Conservation (phyloP, 2,888 invertebrate species). For the Ligdia adustata region DNA sequence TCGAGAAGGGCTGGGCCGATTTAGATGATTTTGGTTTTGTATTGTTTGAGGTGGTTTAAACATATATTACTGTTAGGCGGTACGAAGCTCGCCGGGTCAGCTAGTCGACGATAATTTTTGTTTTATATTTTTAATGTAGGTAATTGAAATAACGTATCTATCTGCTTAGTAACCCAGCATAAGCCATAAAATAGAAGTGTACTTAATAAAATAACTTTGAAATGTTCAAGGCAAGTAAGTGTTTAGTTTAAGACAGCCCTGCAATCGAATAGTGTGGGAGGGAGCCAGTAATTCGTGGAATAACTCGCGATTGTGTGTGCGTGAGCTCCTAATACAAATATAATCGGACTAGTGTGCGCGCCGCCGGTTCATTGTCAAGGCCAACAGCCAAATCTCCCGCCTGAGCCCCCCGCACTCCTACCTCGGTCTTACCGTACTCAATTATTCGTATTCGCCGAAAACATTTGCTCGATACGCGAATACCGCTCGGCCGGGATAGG, state of each 20-base stretch:
- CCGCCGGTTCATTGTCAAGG: conserved; percentile 83
- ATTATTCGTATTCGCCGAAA: conserved; percentile 69
- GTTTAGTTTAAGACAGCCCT: conserved; percentile 62
- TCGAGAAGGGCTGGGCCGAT: no score
- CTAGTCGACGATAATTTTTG: no score
- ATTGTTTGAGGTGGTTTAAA: no score
- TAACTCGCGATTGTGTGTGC: conserved; percentile 59
- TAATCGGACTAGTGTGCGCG: conserved; percentile 62
- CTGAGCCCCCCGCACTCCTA: conserved; percentile 63
- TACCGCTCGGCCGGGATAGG: conserved; percentile 52
- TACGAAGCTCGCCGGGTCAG: no score
- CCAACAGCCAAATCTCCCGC: conserved; percentile 82
- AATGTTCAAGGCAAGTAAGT: conserved; percentile 22
- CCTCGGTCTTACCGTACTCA: conserved; percentile 59
- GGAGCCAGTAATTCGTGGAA: conserved; percentile 75
- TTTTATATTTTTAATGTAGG: no score
- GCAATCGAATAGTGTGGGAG: conserved; percentile 68
- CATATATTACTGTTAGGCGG: no score
- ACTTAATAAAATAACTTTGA: conserved; percentile 10
- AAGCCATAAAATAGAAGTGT: neutral
- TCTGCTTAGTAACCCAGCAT: neutral
- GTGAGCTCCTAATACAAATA: conserved; percentile 63
- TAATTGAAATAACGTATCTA: no score
- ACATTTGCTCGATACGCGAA: conserved; percentile 54
- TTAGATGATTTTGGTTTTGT: no score